Evolutionary conservation across 1,140 invertebrate genomes (phyloP), one percentile per base, ranked within the genome.

Genomic region (Thereuonema tuberculata): DNA sequence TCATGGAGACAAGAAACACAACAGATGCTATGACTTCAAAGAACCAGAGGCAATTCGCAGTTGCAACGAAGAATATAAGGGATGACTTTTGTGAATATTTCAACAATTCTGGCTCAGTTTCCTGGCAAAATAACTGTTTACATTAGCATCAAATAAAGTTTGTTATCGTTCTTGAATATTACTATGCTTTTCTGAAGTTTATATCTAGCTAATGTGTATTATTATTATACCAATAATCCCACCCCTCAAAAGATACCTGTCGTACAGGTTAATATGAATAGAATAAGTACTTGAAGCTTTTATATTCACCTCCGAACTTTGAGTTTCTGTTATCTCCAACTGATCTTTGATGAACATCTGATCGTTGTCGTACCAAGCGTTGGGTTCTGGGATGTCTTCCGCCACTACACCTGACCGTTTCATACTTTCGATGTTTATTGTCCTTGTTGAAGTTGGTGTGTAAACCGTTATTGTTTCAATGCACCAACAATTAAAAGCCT

Each of bases 1-100:
- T 37, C 31, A 37, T 37, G 31, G 31, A 37, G 31, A 37, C 31
- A 17, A 37, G 31, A 37, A 37, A 37, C 31, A 37, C 31, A 37
- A 37, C n/a, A n/a, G n/a, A n/a, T n/a, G n/a, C n/a, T n/a, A n/a
- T n/a, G n/a, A n/a, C 31, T 37, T 37, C 31, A 37, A 37, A 37
- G 31, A 37, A 37, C 17, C 31, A 37, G 31, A 37, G 31, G 31
- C 31, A n/a, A n/a, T n/a, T n/a, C n/a, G n/a, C n/a, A n/a, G n/a
- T n/a, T n/a, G n/a, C n/a, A n/a, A n/a, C n/a, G 25, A 52, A 52
- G 25, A 52, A 25, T 9, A 52, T 52, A 52, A 52, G 20, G 20
- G 49, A 52, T 52, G 49, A 52, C 49, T 52, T 52, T 25, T 52
- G 49, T 20, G 49, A 52, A 52, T 52, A 52, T 52, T 52, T 52